Evolutionary conservation across 2,888 invertebrate species (phyloP).

Genomic region (Scrobipalpa atriplicella): DNA sequence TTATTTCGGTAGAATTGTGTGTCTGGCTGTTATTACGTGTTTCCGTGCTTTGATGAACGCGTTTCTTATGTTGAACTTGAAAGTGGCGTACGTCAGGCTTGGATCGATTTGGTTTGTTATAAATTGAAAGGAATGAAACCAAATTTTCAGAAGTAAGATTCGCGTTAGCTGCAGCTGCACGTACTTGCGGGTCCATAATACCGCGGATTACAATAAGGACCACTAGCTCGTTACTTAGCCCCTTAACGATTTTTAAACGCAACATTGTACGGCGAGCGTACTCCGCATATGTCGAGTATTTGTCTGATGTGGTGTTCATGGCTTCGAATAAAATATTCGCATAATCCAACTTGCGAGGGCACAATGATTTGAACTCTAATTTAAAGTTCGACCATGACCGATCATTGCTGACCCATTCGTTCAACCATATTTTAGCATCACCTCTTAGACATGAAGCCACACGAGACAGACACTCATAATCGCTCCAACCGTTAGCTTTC

Average conservation of each 20-base stretch:
- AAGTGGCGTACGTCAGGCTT: constrained; percentile 15
- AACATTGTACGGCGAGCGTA: constrained; percentile 42
- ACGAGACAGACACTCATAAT: constrained; percentile 33
- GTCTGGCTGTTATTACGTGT: background rate
- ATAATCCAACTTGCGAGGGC: constrained; percentile 36
- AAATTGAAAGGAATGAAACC: constrained; percentile 40
- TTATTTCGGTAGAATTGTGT: background rate
- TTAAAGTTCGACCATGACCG: constrained; percentile 40
- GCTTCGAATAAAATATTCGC: constrained; percentile 38
- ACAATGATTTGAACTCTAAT: constrained; percentile 39
- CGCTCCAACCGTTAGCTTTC: constrained; percentile 28
- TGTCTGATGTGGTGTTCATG: constrained; percentile 38
- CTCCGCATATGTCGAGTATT: constrained; percentile 41
- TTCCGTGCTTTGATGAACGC: background rate
- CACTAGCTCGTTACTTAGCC: constrained; percentile 40
- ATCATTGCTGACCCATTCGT: constrained; percentile 36
- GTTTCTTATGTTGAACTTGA: background rate
- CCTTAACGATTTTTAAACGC: constrained; percentile 38
- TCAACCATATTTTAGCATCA: constrained; percentile 28
- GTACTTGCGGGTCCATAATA: constrained; percentile 36
- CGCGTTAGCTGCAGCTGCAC: constrained; percentile 40
- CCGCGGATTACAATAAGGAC: constrained; percentile 36
- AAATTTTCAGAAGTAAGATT: constrained; percentile 33
- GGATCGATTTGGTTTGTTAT: constrained; percentile 33
- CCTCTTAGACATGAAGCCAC: constrained; percentile 31